These are phyloP conservation scores for Acropora tenuis DNA, from an alignment of 64 coral and sea anemone genomes.

Conservation along the genomic window DNA sequence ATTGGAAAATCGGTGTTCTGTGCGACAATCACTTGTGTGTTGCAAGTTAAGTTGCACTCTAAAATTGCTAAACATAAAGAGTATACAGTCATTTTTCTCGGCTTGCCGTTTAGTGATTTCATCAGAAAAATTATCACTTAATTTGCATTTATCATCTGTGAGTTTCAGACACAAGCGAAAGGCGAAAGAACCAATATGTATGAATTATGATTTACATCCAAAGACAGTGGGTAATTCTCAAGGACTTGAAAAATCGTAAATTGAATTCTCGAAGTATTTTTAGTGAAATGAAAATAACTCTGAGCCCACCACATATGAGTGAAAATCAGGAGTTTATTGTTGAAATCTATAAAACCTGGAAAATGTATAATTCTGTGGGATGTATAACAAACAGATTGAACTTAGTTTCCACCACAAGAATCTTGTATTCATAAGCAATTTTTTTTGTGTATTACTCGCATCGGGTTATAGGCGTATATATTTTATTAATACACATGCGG, in stretches of 20 bases:
- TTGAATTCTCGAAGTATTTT: too few relatives aligned
- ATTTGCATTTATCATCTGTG: background rate
- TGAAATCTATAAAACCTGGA: constrained; percentile 7
- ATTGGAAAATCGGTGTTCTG: background rate
- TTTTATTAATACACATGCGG: constrained; percentile 1
- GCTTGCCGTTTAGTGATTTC: background rate
- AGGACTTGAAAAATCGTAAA: background rate
- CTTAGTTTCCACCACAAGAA: background rate
- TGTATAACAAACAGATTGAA: background rate
- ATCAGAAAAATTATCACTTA: background rate
- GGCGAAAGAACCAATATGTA: background rate
- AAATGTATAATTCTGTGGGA: constrained; percentile 1
- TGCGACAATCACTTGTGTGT: constrained; percentile 7
- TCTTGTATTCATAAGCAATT: background rate
- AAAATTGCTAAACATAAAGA: background rate
- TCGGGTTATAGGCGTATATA: constrained; percentile 5
- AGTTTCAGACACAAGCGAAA: constrained; percentile 6
- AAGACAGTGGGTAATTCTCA: background rate
- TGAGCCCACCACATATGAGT: background rate
- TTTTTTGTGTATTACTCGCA: background rate
- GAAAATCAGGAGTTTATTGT: background rate
- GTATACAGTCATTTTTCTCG: constrained; percentile 2
- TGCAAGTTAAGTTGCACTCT: constrained; percentile 7
- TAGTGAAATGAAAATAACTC: too few relatives aligned
- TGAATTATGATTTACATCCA: constrained; percentile 9